Percentiles rank a stretch among this genome's conserved stretches.
These are phyloP conservation scores for Pseudolaguvia tuberculata DNA, from an alignment of 2,113 vertebrate genomes.

Conservation along the genomic window DNA sequence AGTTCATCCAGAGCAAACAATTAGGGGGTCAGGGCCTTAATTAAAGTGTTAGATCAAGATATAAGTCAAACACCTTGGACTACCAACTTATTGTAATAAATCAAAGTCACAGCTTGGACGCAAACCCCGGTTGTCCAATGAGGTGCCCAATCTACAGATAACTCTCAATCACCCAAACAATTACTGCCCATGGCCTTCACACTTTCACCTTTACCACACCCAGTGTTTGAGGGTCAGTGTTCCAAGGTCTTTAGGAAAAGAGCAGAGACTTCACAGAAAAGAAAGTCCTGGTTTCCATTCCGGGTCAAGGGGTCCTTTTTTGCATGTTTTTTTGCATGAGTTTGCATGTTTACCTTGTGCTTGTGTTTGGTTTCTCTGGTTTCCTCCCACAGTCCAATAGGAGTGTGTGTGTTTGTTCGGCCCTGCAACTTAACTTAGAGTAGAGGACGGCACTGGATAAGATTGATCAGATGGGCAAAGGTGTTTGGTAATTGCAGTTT, in stretches of 20 bases:
- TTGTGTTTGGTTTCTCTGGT: no score
- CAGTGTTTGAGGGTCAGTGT: neutral
- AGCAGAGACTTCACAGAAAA: neutral
- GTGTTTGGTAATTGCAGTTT: constrained; percentile 4
- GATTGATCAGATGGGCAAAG: constrained; percentile 16
- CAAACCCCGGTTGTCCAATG: neutral
- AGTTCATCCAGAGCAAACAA: no score
- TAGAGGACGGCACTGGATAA: constrained; percentile 17
- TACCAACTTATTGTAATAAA: no score
- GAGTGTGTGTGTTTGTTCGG: no score
- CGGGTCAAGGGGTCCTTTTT: no score
- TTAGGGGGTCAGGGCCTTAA: no score
- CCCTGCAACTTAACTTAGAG: constrained; percentile 13
- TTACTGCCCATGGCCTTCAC: neutral
- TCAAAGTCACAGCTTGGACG: neutral
- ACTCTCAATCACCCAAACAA: neutral
- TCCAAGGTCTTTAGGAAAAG: neutral
- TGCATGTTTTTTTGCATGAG: no score
- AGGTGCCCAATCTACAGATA: neutral
- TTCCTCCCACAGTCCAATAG: no score
- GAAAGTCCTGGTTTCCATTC: no score
- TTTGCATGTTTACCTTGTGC: no score
- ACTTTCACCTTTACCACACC: neutral
- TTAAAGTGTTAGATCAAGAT: no score
- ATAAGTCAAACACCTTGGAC: no score